Evolutionary conservation across 2,113 vertebrate species (phyloP), one percentile per base, ranked within the genome.

Genomic region (Nesogale talazaci): DNA sequence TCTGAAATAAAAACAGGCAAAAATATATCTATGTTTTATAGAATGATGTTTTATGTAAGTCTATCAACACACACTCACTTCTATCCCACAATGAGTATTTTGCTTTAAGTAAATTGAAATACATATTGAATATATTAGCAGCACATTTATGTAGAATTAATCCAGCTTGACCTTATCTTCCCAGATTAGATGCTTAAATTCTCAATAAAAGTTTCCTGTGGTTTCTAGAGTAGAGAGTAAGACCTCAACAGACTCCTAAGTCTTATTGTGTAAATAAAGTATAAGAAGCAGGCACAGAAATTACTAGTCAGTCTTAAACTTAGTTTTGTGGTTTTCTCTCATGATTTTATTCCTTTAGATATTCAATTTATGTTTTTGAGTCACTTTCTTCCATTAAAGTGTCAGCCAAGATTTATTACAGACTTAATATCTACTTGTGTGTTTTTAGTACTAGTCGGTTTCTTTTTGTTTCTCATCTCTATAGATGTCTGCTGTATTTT

Each of bases 261-360:
- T 81, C 22, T 61, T 69, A 83, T 11, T 23, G 1, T 52, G 8
- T 75, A n/a, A 81, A 56, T 84, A 91, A 69, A 80, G 12, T 56
- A 34, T 42, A 81, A 25, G 16, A 56, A 77, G 52, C n/a, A 42
- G 1, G 4, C 22, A 59, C 57, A 65, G 40, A 89, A 82, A 86
- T 74, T 69, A 38, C 9, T 17, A 79, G 20, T 42, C 40, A 93
- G 6, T 80, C 29, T 93, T 94, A 88, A 82, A 70, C 36, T 36
- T 77, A 56, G 27, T 20, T 88, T 61, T 25, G 46, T 52, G 46
- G 9, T n/a, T 17, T 5, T 25, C 70, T 8, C 70, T 14, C 38
- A 36, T 11, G n/a, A 38, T 91, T 63, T 85, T 81, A 81, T 52
- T 92, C 25, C 65, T 92, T 90, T 81, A 79, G 70, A 25, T 81